Evolutionary conservation across 2,113 vertebrate genomes (phyloP), one percentile per base, ranked within the genome.

Genomic region (Cheilinus undulatus): DNA sequence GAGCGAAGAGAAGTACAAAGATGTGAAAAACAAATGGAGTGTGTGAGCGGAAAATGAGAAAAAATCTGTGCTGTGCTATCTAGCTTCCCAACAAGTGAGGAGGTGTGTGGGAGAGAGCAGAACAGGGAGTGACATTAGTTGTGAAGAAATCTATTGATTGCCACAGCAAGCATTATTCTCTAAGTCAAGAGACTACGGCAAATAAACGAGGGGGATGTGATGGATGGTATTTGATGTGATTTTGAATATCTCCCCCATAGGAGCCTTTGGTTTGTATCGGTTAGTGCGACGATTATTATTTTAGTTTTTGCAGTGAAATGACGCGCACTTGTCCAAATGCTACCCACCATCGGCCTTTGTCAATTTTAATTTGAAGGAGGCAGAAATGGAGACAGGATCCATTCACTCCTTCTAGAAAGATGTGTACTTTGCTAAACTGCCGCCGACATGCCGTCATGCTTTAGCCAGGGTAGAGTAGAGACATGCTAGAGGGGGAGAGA

Each of bases 91-190:
- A 85, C 77, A 85, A 80, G 80, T 78, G 78, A 71, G 73, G 66
- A 57, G 56, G 81, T 79, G 80, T 75, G 76, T 75, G 73, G 77
- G 78, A 63, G 78, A 74, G 62, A 84, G 59, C 73, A 75, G 76
- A 75, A 75, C 69, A 73, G 52, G 66, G 84, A 75, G 73, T 78
- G 73, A 82, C 70, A 88, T 59, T 76, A 81, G 66, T 82, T 86
- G 70, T 76, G 64, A 73, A 76, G 54, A 78, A 88, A 86, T 82
- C 68, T 91, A 90, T 89, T 85, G 90, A 92, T 86, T 83, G 75
- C 64, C 72, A 68, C 78, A 80, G 83, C 57, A 80, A 62, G 68
- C 73, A 79, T 91, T 89, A 70, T 80, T 84, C 74, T 82, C 75
- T 2, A 66, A 86, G 71, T 85, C 74, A 74, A 82, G 68, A 79